These are phyloP conservation scores for Ectemnius continuus DNA, from an alignment of 2,888 invertebrate genomes.

Conservation along the genomic window DNA sequence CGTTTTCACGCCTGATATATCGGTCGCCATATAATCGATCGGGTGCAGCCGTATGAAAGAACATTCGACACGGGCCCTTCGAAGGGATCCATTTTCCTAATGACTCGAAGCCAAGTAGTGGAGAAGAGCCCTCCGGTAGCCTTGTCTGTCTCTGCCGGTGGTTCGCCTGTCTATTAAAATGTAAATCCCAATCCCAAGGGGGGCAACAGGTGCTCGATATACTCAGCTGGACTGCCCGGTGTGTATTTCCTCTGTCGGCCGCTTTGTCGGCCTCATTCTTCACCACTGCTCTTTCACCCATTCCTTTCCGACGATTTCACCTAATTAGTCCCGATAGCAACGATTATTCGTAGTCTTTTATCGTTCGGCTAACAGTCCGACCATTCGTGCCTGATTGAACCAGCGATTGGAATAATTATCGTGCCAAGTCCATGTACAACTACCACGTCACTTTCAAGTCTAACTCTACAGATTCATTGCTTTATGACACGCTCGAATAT, in stretches of 20 bases:
- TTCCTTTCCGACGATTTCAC: background rate
- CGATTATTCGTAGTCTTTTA: conserved; percentile 42
- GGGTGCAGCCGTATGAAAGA: background rate
- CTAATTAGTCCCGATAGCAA: conserved; percentile 35
- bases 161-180: conserved; percentile 60
- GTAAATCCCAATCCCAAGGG: conserved; percentile 58
- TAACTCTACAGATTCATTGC: too few species aligned
- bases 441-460: too few species aligned
- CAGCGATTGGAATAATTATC: background rate
- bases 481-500: too few species aligned
- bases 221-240: conserved; percentile 37
- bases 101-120: conserved; percentile 34
- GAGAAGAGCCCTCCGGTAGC: conserved; percentile 10
- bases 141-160: conserved; percentile 5
- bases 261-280: background rate
- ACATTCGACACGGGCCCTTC: background rate
- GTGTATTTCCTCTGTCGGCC: conserved; percentile 30
- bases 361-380: background rate
- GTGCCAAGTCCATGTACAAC: background rate
- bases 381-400: background rate
- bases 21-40: background rate
- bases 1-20: background rate
- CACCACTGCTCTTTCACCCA: background rate
- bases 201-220: conserved; percentile 67
- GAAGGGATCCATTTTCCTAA: conserved; percentile 38